Conservation (phyloP, 37 sponge, comb jelly and placozoan species). For the Cliona cf. orientalis region DNA sequence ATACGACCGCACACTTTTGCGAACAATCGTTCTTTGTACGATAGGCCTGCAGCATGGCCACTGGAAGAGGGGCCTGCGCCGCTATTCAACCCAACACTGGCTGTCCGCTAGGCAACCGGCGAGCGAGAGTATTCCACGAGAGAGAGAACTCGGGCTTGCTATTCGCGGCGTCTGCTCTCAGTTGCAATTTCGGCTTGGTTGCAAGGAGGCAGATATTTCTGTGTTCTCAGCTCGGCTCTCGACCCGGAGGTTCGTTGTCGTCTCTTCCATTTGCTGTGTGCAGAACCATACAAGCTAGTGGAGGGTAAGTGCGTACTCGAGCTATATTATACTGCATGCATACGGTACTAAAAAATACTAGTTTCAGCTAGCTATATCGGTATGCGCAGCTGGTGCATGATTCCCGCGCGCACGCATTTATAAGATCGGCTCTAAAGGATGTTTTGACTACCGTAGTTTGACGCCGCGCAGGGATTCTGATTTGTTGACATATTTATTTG, state of each 20-base stretch:
- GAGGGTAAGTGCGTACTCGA: conserved; percentile 4
- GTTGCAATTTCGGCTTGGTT: background rate
- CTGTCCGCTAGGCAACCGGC: too few species aligned
- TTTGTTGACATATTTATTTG: too few species aligned
- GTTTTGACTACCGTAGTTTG: too few species aligned
- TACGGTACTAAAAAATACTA: too few species aligned
- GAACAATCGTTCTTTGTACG: conserved; percentile 19
- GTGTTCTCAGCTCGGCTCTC: too few species aligned
- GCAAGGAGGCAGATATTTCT: too few species aligned
- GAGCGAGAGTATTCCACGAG: background rate
- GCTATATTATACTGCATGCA: background rate
- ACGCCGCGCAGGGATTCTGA: too few species aligned
- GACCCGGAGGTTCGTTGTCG: background rate
- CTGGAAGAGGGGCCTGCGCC: conserved; percentile 14
- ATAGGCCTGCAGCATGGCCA: background rate
- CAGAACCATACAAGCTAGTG: conserved; percentile 13
- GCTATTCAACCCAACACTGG: background rate
- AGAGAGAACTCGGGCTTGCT: background rate
- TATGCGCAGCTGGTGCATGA: too few species aligned
- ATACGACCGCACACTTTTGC: conserved; percentile 24
- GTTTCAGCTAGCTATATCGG: too few species aligned
- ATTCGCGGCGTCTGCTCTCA: background rate
- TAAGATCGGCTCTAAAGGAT: too few species aligned
- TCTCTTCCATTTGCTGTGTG: conserved; percentile 21
- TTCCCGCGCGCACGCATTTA: too few species aligned